These are phyloP conservation scores for Philereme vetulata DNA, from an alignment of 2,888 invertebrate species.

Conservation along the genomic window DNA sequence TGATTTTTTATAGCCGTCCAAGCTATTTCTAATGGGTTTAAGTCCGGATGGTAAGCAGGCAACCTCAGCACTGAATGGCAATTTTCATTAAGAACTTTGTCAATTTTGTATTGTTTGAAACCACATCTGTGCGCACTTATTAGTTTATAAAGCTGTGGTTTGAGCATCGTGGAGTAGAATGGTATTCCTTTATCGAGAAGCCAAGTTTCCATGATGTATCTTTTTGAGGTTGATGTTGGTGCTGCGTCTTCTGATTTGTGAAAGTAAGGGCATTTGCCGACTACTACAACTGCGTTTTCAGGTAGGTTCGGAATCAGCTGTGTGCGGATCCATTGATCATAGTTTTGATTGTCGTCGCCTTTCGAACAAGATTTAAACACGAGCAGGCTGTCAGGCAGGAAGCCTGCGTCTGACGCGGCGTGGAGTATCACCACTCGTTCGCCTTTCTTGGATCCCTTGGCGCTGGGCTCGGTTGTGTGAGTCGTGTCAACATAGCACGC, in stretches of 20 bases:
- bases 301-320: slow-evolving; percentile 21
- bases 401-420: slow-evolving; percentile 8
- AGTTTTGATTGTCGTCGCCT: slow-evolving; percentile 15
- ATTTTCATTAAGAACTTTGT: slow-evolving; percentile 6
- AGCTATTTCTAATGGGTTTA: slow-evolving; percentile 20
- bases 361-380: slow-evolving; percentile 10
- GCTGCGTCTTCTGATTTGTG: slow-evolving; percentile 16
- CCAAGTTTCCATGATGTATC: slow-evolving; percentile 24
- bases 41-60: slow-evolving; percentile 19
- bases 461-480: neutral
- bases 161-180: slow-evolving; percentile 16
- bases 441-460: slow-evolving; percentile 2
- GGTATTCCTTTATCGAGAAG: slow-evolving; percentile 19
- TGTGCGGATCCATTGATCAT: slow-evolving; percentile 16
- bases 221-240: slow-evolving; percentile 19
- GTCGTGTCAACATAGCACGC: slow-evolving; percentile 4
- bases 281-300: slow-evolving; percentile 9
- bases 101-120: slow-evolving; percentile 19
- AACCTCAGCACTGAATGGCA: slow-evolving; percentile 20
- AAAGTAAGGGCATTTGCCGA: slow-evolving; percentile 13
- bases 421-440: slow-evolving; percentile 10
- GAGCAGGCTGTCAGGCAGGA: slow-evolving; percentile 4
- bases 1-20: slow-evolving; percentile 17
- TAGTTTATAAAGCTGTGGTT: slow-evolving; percentile 43
- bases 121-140: slow-evolving; percentile 27